phyloP scores from a whole-genome alignment of 23 tunicate genomes.

The Halocynthia roretzi region DNA sequence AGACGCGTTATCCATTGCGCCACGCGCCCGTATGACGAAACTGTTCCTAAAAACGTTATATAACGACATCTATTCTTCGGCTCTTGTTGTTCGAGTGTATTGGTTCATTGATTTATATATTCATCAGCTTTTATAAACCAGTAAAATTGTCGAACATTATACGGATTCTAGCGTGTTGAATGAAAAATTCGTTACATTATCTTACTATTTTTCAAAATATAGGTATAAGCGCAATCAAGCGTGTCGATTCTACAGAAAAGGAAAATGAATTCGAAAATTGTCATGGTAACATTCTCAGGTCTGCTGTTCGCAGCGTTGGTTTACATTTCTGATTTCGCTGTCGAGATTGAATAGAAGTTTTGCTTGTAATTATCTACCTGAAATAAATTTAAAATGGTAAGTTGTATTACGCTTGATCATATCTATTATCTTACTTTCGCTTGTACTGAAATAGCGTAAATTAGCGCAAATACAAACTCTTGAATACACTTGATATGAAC shows the following conservation, averaged over 20 bases:
- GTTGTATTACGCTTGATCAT: not conserved
- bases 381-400: not conserved
- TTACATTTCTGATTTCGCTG: not conserved
- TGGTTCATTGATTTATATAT: no score
- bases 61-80: not conserved
- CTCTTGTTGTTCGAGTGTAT: no score
- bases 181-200: not conserved
- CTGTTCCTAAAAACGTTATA: not conserved
- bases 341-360: not conserved
- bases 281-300: not conserved
- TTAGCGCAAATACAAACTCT: no score
- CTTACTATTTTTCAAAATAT: not conserved
- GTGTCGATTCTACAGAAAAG: not conserved
- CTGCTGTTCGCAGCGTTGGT: not conserved
- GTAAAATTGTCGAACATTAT: no score
- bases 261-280: slow-evolving; percentile 1
- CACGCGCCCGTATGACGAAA: slow-evolving; percentile 10
- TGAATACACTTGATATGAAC: no score
- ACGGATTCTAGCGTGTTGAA: not conserved
- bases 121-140: no score
- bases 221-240: not conserved
- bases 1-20: slow-evolving; percentile 30
- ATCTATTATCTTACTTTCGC: not conserved
- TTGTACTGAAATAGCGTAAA: not conserved
- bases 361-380: not conserved